A percentile compares a stretch with the other conserved stretches of the same genome.
phyloP scores from a whole-genome alignment of 2,797 vertebrate genomes.

The Liparis tanakae region DNA sequence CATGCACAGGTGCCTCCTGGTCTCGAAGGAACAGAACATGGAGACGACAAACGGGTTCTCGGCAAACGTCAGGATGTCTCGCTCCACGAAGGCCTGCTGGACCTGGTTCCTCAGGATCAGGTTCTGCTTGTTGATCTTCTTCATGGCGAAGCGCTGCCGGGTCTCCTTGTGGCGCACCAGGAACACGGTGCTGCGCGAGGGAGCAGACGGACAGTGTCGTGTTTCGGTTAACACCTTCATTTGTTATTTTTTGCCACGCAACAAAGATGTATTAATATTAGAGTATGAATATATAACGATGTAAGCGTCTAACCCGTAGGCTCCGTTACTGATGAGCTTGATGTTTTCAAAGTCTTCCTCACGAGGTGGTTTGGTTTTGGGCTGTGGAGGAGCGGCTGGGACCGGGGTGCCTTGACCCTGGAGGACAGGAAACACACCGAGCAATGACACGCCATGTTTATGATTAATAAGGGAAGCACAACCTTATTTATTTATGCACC shows the following conservation, averaged over 20 bases:
- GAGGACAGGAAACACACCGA: slow-evolving; percentile 35
- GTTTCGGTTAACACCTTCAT: neutral
- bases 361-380: slow-evolving; percentile 87
- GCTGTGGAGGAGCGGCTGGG: slow-evolving; percentile 75
- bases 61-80: slow-evolving; percentile 95
- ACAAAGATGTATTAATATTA: neutral
- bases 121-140: slow-evolving; percentile 99
- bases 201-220: neutral
- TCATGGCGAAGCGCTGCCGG: slow-evolving; percentile 97
- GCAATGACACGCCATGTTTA: neutral
- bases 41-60: slow-evolving; percentile 98
- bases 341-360: slow-evolving; percentile 97
- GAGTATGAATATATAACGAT: neutral
- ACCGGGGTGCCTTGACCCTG: slow-evolving; percentile 84
- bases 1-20: slow-evolving; percentile 95
- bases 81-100: slow-evolving; percentile 97
- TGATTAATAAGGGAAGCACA: neutral
- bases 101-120: slow-evolving; percentile 96
- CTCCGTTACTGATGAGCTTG: slow-evolving; percentile 97
- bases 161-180: slow-evolving; percentile 94
- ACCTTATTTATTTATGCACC: neutral
- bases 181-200: slow-evolving; percentile 87
- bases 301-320: slow-evolving; percentile 88
- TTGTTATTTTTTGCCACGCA: neutral
- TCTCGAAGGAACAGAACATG: slow-evolving; percentile 99